Evolutionary conservation across 2,113 vertebrate genomes (phyloP), one percentile per base, ranked within the genome.

Genomic region (Patagioenas fasciata): DNA sequence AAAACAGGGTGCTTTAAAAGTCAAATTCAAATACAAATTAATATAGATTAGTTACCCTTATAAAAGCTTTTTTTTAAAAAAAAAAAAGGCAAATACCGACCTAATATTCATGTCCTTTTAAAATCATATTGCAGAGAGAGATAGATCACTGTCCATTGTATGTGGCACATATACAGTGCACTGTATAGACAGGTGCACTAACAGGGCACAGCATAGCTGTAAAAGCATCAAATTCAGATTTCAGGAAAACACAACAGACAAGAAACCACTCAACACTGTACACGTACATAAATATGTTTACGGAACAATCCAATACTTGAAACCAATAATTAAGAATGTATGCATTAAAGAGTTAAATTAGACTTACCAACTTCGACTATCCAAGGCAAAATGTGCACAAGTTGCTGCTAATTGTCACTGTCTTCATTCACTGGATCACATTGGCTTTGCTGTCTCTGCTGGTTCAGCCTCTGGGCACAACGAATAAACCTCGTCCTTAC

Each of bases 361-460:
- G 61, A 98, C 98, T 98, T 97, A 99, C 99, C 99, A 98, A 98
- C 97, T 98, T 94, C 98, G 97, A 94, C 96, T 98, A 69, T 97
- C 97, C 11, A 96, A 98, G 90, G 98, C 97, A 94, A 97, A 97
- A 71, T 34, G 86, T 91, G 86, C 93, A 95, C 95, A 98, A 70
- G 98, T 95, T 97, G 98, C 92, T 94, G 98, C 95, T 96, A 98
- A 98, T 66, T 98, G 98, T 98, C 98, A 97, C 98, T 92, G 95
- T 98, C 98, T 97, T 98, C 97, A 95, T 98, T 98, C 97, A 99
- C 93, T 97, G 97, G 98, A 98, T 98, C 98, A 95, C 97, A 97
- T 62, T 97, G 97, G 95, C 75, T 98, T 95, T 96, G 95, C 95
- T 97, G 97, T 97, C 95, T 96, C 88, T 97, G 97, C 97, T 98